A percentile compares a stretch with the other conserved stretches of the same genome.
These are phyloP conservation scores for Ceryle rudis DNA, from an alignment of 2,797 vertebrate species.

Conservation along the genomic window DNA sequence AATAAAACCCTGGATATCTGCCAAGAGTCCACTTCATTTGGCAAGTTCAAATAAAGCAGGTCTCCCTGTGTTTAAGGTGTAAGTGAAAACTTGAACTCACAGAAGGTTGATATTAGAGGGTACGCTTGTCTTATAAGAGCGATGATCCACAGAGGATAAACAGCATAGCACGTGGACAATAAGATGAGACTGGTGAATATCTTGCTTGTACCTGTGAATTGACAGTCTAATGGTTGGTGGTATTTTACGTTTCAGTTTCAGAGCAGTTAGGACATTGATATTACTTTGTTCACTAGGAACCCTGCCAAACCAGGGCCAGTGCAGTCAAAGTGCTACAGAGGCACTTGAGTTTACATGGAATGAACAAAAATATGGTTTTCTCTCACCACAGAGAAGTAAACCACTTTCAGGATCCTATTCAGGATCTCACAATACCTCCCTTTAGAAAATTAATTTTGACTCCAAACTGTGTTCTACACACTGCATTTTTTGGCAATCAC, in stretches of 20 bases:
- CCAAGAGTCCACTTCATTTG: slow-evolving; percentile 13
- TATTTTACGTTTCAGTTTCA: background rate
- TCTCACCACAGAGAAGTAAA: background rate
- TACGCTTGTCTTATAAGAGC: background rate
- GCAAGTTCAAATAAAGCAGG: background rate
- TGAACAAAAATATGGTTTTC: background rate
- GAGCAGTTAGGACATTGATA: background rate
- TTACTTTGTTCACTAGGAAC: background rate
- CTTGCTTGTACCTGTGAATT: background rate
- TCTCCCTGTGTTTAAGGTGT: background rate
- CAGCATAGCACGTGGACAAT: background rate
- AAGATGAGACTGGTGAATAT: background rate
- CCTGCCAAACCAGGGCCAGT: background rate
- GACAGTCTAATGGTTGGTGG: background rate
- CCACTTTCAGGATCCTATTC: background rate
- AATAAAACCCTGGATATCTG: slow-evolving; percentile 28
- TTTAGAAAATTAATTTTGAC: background rate
- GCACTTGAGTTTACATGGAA: background rate
- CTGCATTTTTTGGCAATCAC: background rate
- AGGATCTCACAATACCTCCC: background rate
- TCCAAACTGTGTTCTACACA: background rate
- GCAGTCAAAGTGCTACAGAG: background rate
- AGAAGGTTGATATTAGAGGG: background rate
- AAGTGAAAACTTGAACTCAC: background rate
- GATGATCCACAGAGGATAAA: background rate